phyloP scores from a whole-genome alignment of 2,888 invertebrate species.

The Lepidocyrtoides sp. region DNA sequence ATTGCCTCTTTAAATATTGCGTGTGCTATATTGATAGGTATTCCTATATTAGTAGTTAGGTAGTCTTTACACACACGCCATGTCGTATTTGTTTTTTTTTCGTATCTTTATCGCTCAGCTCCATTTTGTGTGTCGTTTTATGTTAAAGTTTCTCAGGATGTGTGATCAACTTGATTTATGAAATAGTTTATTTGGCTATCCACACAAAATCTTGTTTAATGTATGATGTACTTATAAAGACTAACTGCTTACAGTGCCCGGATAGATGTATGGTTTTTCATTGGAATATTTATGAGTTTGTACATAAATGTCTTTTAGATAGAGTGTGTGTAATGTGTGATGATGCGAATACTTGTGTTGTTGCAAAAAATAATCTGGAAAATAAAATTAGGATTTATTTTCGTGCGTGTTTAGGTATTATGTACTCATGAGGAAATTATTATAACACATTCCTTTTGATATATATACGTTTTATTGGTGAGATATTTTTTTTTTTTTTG shows the following conservation, averaged over 20 bases:
- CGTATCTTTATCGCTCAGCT: slow-evolving; percentile 15
- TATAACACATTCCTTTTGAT: not conserved
- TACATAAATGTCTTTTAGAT: not conserved
- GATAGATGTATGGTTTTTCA: slow-evolving; percentile 73
- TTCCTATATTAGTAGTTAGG: not conserved
- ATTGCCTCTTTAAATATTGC: not conserved
- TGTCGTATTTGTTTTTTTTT: too few relatives aligned
- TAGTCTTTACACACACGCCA: too few relatives aligned
- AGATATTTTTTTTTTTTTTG: slow-evolving; percentile 21
- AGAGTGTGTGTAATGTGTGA: not conserved
- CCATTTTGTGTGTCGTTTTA: slow-evolving; percentile 28
- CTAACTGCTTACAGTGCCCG: slow-evolving; percentile 51
- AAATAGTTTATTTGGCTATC: slow-evolving; percentile 80
- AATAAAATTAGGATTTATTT: slow-evolving; percentile 18
- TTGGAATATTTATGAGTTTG: slow-evolving; percentile 66
- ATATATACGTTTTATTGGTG: not conserved
- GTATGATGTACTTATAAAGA: slow-evolving; percentile 72
- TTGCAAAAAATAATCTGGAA: slow-evolving; percentile 48
- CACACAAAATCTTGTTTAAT: slow-evolving; percentile 79
- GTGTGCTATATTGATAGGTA: not conserved
- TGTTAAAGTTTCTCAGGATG: slow-evolving; percentile 66
- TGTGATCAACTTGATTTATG: slow-evolving; percentile 80
- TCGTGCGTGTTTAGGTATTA: not conserved
- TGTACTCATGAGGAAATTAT: not conserved
- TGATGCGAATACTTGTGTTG: slow-evolving; percentile 25